A percentile compares a stretch with the other conserved stretches of the same genome.
These are phyloP conservation scores for Synaphobranchus kaupii DNA, from an alignment of 2,797 vertebrate genomes.

Conservation along the genomic window DNA sequence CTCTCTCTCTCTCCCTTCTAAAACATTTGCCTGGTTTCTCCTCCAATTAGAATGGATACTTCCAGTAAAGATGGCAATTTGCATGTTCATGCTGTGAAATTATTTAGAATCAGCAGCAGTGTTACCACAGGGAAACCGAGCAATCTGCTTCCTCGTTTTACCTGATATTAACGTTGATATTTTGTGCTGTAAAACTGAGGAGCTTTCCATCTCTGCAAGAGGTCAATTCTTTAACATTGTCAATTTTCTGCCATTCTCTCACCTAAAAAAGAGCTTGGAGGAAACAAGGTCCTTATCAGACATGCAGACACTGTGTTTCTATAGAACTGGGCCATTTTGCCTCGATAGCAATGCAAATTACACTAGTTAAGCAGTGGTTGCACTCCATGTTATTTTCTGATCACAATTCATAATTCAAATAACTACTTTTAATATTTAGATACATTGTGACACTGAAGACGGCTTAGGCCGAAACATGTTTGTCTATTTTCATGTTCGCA, in stretches of 20 bases:
- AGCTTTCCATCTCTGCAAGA: background rate
- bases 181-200: background rate
- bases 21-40: background rate
- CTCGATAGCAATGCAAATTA: background rate
- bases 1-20: background rate
- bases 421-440: background rate
- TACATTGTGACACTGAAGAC: no score
- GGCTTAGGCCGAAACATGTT: no score
- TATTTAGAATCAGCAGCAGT: background rate
- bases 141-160: background rate
- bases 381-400: background rate
- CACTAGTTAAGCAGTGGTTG: background rate
- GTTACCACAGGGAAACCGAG: background rate
- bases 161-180: background rate
- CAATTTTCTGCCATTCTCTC: background rate
- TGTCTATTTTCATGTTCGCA: no score
- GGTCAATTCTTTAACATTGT: background rate
- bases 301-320: background rate
- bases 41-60: background rate
- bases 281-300: background rate
- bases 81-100: background rate
- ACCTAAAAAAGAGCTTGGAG: background rate
- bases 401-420: background rate
- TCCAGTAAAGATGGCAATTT: background rate
- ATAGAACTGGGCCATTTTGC: background rate